Conservation (phyloP, 1,140 invertebrate genomes). For the Papilio helenus region DNA sequence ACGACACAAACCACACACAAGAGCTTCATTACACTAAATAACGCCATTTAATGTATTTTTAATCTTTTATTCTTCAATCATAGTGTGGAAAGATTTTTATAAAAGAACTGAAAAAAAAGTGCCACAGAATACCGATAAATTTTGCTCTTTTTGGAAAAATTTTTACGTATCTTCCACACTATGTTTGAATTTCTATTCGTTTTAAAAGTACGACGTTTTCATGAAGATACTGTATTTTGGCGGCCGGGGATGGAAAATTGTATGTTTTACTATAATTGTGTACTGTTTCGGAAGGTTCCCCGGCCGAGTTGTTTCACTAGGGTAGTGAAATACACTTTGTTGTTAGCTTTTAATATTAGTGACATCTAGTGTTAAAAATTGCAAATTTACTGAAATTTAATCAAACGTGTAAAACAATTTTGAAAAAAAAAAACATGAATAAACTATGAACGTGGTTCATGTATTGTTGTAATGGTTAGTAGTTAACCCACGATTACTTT, state of each 20-base stretch:
- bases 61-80: constrained; percentile 35
- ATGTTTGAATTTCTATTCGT: constrained; percentile 41
- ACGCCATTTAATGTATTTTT: constrained; percentile 46
- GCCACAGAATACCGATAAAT: constrained; percentile 49
- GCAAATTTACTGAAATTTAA: constrained; percentile 75
- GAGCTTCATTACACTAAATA: constrained; percentile 58
- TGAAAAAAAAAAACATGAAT: constrained; percentile 57
- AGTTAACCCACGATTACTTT: constrained; percentile 77
- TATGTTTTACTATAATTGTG: neutral
- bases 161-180: constrained; percentile 42
- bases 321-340: constrained; percentile 63
- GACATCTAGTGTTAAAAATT: constrained; percentile 82
- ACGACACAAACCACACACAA: constrained; percentile 62
- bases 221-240: neutral
- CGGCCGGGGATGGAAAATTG: neutral
- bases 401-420: constrained; percentile 60
- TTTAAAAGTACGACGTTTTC: neutral
- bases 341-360: constrained; percentile 82
- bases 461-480: constrained; percentile 78
- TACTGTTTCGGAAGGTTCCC: neutral
- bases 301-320: constrained; percentile 25
- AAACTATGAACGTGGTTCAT: constrained; percentile 71
- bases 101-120: constrained; percentile 57
- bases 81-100: constrained; percentile 42
- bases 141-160: constrained; percentile 39